These are phyloP conservation scores for Dinocampus coccinellae DNA, from an alignment of 2,888 invertebrate genomes.

Conservation along the genomic window DNA sequence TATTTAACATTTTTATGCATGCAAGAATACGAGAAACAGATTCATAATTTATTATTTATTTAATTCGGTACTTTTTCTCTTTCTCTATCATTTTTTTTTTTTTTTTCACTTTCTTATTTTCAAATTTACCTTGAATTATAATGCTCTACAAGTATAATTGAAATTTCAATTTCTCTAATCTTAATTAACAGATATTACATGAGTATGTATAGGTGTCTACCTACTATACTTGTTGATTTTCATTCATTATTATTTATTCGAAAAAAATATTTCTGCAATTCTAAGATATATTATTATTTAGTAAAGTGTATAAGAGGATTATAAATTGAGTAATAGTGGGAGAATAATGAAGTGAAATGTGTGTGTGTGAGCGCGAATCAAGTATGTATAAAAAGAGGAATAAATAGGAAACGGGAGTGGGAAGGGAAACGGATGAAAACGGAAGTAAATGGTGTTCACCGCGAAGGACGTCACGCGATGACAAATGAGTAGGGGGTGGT, in stretches of 20 bases:
- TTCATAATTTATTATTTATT: background rate
- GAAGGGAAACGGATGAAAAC: constrained; percentile 52
- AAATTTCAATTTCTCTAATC: too few relatives aligned
- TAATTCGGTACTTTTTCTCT: too few relatives aligned
- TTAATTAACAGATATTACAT: too few relatives aligned
- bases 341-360: constrained; percentile 1
- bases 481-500: constrained; percentile 62
- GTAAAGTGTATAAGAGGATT: background rate
- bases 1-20: constrained; percentile 18
- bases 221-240: too few relatives aligned
- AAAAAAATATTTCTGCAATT: background rate
- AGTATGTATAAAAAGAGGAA: constrained; percentile 14
- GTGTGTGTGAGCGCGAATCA: constrained; percentile 16
- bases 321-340: background rate
- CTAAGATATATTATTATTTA: background rate
- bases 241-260: too few relatives aligned
- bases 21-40: constrained; percentile 26
- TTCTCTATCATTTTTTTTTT: too few relatives aligned
- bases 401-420: too few relatives aligned
- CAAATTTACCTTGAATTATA: too few relatives aligned
- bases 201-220: too few relatives aligned
- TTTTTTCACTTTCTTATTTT: too few relatives aligned
- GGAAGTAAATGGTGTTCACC: constrained; percentile 68
- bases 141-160: too few relatives aligned
- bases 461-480: constrained; percentile 66